Evolutionary conservation across 2,797 vertebrate species (phyloP).

Genomic region (Epinephelus awoara): DNA sequence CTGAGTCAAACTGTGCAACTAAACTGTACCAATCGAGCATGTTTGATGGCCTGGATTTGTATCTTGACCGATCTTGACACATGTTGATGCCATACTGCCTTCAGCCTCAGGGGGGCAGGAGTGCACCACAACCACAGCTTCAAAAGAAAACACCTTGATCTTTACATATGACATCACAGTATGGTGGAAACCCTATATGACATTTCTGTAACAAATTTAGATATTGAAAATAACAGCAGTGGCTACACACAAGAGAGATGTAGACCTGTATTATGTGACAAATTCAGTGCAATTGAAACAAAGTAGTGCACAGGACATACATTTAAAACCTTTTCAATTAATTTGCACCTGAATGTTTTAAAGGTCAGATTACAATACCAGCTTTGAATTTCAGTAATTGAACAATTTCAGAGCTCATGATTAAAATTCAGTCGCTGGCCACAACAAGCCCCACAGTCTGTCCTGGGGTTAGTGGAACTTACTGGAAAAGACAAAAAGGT

Average conservation of each 20-base stretch:
- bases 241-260: neutral
- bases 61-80: neutral
- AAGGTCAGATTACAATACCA: neutral
- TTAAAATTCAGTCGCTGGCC: neutral
- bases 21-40: neutral
- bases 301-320: neutral
- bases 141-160: neutral
- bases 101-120: constrained; percentile 41
- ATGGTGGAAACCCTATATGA: neutral
- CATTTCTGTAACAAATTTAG: neutral
- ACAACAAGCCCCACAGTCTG: neutral
- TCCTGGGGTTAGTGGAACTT: constrained; percentile 2
- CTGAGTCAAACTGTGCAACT: neutral
- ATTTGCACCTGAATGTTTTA: neutral
- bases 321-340: neutral
- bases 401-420: neutral
- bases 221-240: neutral
- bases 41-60: neutral
- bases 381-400: neutral
- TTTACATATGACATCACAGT: neutral
- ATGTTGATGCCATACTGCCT: constrained; percentile 8
- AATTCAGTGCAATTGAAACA: neutral
- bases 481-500: neutral
- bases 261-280: neutral
- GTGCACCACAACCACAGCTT: neutral